phyloP scores from a whole-genome alignment of 2,888 invertebrate genomes.

The Heliconius cydno region DNA sequence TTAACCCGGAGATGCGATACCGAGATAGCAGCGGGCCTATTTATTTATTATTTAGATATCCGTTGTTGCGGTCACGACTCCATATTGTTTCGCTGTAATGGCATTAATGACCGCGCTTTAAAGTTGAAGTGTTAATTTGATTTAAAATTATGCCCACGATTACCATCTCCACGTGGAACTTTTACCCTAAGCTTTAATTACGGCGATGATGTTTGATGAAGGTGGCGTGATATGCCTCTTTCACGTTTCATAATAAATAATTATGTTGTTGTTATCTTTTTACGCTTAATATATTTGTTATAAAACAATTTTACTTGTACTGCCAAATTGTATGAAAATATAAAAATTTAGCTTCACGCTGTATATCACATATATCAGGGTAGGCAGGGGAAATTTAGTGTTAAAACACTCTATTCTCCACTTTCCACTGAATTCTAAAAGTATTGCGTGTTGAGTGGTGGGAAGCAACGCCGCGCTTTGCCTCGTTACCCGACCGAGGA shows the following conservation, averaged over 20 bases:
- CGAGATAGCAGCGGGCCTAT: conserved; percentile 76
- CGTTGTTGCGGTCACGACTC: conserved; percentile 79
- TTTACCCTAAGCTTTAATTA: conserved; percentile 80
- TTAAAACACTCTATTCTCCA: no score
- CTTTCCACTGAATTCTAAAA: no score
- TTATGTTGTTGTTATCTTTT: neutral
- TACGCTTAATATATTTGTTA: neutral
- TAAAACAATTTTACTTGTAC: neutral
- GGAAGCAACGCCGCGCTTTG: no score
- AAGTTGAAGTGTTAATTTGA: conserved; percentile 84
- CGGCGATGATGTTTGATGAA: conserved; percentile 70
- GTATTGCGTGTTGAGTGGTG: no score
- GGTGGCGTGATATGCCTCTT: conserved; percentile 62
- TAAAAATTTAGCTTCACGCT: neutral
- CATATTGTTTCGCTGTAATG: conserved; percentile 81
- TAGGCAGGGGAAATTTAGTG: no score
- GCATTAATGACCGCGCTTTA: conserved; percentile 82
- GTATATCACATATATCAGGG: no score
- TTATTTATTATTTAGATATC: conserved; percentile 83
- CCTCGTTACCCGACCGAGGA: no score
- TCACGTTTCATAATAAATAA: conserved; percentile 31
- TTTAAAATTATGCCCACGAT: conserved; percentile 81
- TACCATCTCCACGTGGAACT: conserved; percentile 79
- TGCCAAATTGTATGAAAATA: neutral
- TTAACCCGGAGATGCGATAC: conserved; percentile 79